These are phyloP conservation scores for Chrysolina oricalcia DNA, from an alignment of 2,888 invertebrate species.

Conservation along the genomic window DNA sequence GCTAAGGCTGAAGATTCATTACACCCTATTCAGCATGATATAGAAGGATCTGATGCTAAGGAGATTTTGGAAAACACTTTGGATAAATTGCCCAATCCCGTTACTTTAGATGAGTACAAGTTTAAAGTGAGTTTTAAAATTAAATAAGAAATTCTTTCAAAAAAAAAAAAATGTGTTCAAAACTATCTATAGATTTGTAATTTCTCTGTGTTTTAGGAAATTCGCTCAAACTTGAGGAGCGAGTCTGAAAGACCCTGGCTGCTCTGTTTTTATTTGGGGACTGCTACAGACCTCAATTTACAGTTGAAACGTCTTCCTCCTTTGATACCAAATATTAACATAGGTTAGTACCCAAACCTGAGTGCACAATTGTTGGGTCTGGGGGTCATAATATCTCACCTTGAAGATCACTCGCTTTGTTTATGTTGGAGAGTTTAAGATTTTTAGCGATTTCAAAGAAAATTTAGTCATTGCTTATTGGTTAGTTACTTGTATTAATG, in stretches of 20 bases:
- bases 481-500: no score
- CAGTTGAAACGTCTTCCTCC: slow-evolving; percentile 78
- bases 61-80: slow-evolving; percentile 77
- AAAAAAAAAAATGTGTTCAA: background rate
- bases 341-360: slow-evolving; percentile 70
- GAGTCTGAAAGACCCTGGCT: slow-evolving; percentile 72
- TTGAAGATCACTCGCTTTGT: no score
- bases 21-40: slow-evolving; percentile 53
- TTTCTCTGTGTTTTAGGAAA: slow-evolving; percentile 51
- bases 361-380: no score
- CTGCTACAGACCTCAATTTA: slow-evolving; percentile 73
- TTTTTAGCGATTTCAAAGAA: no score
- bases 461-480: background rate
- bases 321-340: slow-evolving; percentile 74
- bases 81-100: slow-evolving; percentile 76
- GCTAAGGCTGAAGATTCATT: slow-evolving; percentile 51
- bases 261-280: slow-evolving; percentile 74
- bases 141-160: background rate
- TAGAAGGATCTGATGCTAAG: slow-evolving; percentile 71
- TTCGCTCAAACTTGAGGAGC: slow-evolving; percentile 53
- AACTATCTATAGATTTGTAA: background rate
- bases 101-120: slow-evolving; percentile 74
- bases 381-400: no score
- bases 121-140: slow-evolving; percentile 74
- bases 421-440: no score